Percentiles rank a stretch among this genome's conserved stretches.
These are phyloP conservation scores for Chondrilla cf. caribensis DNA, from an alignment of 37 sponge, comb jelly and placozoan species.

Conservation along the genomic window DNA sequence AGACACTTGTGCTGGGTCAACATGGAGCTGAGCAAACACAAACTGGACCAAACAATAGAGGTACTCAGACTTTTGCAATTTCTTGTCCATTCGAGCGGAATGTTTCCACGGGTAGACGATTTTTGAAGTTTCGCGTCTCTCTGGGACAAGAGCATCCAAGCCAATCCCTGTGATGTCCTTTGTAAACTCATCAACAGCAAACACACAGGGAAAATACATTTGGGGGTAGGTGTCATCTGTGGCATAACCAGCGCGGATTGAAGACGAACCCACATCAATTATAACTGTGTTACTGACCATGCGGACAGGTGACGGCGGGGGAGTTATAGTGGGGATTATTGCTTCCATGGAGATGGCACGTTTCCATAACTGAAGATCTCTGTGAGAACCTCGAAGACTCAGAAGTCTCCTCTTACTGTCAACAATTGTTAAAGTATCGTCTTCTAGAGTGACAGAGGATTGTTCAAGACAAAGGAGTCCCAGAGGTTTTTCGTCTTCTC, in stretches of 20 bases:
- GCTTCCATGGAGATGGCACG: conserved; percentile 59
- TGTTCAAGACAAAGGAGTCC: conserved; percentile 34
- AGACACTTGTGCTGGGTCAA: conserved; percentile 23
- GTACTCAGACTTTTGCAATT: background rate
- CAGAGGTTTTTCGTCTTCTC: conserved; percentile 31
- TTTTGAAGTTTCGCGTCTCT: conserved; percentile 14
- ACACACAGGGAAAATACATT: conserved; percentile 77
- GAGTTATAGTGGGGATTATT: conserved; percentile 52
- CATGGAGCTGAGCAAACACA: conserved; percentile 21
- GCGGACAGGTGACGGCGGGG: background rate
- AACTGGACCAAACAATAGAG: background rate
- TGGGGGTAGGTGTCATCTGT: conserved; percentile 63
- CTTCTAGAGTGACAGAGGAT: conserved; percentile 30
- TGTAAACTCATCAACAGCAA: conserved; percentile 34
- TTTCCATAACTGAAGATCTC: conserved; percentile 41
- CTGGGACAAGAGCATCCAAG: conserved; percentile 46
- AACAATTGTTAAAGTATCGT: conserved; percentile 20
- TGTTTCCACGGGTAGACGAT: conserved; percentile 52
- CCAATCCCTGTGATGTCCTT: conserved; percentile 43
- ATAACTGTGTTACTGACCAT: conserved; percentile 26
- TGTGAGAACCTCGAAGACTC: conserved; percentile 37
- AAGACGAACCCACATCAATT: conserved; percentile 75
- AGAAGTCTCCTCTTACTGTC: conserved; percentile 31
- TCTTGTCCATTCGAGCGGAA: conserved; percentile 44
- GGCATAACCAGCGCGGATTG: conserved; percentile 72